These are phyloP conservation scores for Dasypolia templi DNA, from an alignment of 2,888 invertebrate species.

Conservation along the genomic window DNA sequence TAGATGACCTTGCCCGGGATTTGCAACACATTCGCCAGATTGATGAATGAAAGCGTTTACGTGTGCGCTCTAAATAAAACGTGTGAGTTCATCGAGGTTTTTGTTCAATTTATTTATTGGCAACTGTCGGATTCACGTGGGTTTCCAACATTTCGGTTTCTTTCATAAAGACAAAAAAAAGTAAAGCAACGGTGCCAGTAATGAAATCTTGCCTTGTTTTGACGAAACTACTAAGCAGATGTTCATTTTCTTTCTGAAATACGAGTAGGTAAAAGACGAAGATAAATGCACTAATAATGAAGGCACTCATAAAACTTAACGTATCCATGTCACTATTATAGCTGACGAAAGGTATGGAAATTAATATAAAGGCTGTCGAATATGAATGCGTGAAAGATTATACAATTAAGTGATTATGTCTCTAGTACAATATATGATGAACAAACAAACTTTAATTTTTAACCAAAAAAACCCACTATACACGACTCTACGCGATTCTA, in stretches of 20 bases:
- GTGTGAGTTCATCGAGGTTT: conserved; percentile 51
- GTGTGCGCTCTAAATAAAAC: conserved; percentile 59
- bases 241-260: neutral
- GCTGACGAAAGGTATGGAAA: neutral
- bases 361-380: conserved; percentile 13
- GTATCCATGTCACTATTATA: conserved; percentile 1
- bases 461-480: neutral
- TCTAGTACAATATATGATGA: neutral
- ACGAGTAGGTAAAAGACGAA: neutral
- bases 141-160: conserved; percentile 16
- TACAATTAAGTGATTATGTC: neutral
- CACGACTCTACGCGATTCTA: neutral
- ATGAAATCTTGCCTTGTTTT: neutral
- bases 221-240: neutral
- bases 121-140: conserved; percentile 26
- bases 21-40: conserved; percentile 57
- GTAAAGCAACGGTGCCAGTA: too few species aligned
- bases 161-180: conserved; percentile 17
- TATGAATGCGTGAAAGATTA: neutral
- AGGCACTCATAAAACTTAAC: neutral
- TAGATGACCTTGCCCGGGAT: conserved; percentile 62
- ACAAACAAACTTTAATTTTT: neutral
- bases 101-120: conserved; percentile 49
- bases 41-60: conserved; percentile 65
- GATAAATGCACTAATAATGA: neutral